phyloP scores from a whole-genome alignment of 1,140 invertebrate genomes.

The Macrobrachium rosenbergii region DNA sequence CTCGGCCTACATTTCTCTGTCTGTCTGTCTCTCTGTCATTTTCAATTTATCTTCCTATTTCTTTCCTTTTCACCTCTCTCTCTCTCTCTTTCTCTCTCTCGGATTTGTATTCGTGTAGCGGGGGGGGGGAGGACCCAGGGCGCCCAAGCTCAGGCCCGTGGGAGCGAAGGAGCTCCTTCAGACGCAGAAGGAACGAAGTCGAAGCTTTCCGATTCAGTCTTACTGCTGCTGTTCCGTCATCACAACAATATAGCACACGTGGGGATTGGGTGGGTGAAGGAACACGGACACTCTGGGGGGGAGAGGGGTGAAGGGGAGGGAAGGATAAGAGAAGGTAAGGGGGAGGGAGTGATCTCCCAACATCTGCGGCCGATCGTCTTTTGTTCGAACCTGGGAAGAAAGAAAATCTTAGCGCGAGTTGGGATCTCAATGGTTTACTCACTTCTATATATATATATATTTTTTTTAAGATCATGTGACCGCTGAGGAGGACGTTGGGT shows the following conservation, averaged over 20 bases:
- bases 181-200: too few relatives aligned
- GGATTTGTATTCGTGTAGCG: too few relatives aligned
- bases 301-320: not conserved
- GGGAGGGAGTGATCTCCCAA: conserved; percentile 25
- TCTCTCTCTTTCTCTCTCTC: too few relatives aligned
- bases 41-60: not conserved
- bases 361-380: conserved; percentile 56
- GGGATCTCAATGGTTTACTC: conserved; percentile 8
- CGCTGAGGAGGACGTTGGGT: not conserved
- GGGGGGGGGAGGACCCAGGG: too few relatives aligned
- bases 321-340: not conserved
- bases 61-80: not conserved
- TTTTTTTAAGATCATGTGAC: conserved; percentile 32
- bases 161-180: too few relatives aligned
- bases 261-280: not conserved
- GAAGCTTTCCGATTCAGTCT: too few relatives aligned
- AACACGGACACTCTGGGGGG: not conserved
- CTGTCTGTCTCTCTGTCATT: not conserved
- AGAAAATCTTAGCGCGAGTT: conserved; percentile 36
- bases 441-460: not conserved
- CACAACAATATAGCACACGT: too few relatives aligned
- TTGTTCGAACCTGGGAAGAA: conserved; percentile 41
- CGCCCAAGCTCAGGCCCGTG: too few relatives aligned
- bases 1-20: not conserved
- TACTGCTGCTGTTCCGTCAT: too few relatives aligned